Conservation (phyloP, 2,888 invertebrate species). For the Ferdinandea cuprea region DNA sequence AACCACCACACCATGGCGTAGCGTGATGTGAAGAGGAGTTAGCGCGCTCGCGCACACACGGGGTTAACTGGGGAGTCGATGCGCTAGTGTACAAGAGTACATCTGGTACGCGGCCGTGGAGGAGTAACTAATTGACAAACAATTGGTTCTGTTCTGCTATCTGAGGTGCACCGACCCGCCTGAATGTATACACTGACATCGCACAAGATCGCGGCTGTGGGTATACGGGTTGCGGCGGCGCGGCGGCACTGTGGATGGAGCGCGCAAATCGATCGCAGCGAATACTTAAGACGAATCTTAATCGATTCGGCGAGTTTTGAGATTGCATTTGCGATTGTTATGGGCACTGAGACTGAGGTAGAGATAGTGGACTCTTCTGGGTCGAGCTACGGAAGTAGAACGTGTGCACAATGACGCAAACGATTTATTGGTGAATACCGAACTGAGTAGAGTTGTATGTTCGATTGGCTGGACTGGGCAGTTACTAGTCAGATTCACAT, state of each 20-base stretch:
- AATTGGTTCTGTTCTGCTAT: conserved; percentile 80
- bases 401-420: conserved; percentile 56
- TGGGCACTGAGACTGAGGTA: conserved; percentile 25
- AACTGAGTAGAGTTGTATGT: conserved; percentile 37
- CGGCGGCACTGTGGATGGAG: too few species aligned
- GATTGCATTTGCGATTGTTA: conserved; percentile 73
- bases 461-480: conserved; percentile 12
- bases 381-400: conserved; percentile 61
- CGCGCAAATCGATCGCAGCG: conserved; percentile 66
- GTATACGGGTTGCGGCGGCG: conserved; percentile 44
- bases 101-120: conserved; percentile 70
- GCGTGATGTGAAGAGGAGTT: conserved; percentile 26
- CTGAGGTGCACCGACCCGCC: conserved; percentile 10
- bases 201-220: conserved; percentile 44
- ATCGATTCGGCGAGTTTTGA: conserved; percentile 74
- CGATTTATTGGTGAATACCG: conserved; percentile 61
- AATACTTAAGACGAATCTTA: conserved; percentile 72
- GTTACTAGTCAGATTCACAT: conserved; percentile 30
- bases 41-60: conserved; percentile 42
- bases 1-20: neutral
- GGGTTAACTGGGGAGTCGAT: conserved; percentile 65
- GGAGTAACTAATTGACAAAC: conserved; percentile 82
- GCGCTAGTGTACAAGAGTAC: conserved; percentile 34
- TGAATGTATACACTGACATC: neutral
- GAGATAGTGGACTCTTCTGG: conserved; percentile 58